phyloP scores from a whole-genome alignment of 1,140 invertebrate species.

The Drosophila eugracilis region DNA sequence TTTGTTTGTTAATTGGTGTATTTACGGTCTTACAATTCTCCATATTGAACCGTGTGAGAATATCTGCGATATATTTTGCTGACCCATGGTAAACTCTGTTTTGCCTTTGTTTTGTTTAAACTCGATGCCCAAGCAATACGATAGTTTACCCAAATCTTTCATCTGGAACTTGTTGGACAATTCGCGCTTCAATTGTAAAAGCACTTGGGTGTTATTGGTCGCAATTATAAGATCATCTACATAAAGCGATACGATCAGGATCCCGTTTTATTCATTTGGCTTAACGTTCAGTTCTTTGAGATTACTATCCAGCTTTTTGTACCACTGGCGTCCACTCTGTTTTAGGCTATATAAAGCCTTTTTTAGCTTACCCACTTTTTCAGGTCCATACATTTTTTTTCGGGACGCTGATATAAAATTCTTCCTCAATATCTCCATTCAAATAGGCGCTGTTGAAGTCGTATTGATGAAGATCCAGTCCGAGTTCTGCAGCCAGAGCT shows the following conservation, averaged over 20 bases:
- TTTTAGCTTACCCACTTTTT: no score
- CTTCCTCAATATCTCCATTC: no score
- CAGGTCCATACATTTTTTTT: no score
- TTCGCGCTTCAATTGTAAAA: not conserved
- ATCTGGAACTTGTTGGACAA: slow-evolving; percentile 1
- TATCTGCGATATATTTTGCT: not conserved
- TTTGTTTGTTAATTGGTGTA: not conserved
- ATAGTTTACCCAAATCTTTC: not conserved
- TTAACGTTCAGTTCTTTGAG: slow-evolving; percentile 6
- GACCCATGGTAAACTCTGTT: not conserved
- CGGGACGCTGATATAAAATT: no score
- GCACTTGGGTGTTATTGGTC: not conserved
- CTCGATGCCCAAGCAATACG: slow-evolving; percentile 4
- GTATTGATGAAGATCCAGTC: slow-evolving; percentile 1
- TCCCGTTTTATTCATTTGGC: not conserved
- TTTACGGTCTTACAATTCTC: not conserved
- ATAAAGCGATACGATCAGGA: slow-evolving; percentile 3
- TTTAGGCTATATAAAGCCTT: no score
- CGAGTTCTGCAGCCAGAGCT: slow-evolving; percentile 2
- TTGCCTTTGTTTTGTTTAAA: slow-evolving; percentile 1
- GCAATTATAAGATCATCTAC: not conserved
- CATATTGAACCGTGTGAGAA: not conserved
- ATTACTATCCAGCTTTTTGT: slow-evolving; percentile 3
- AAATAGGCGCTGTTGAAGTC: slow-evolving; percentile 1
- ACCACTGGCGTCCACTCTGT: no score